Evolutionary conservation across 1,140 invertebrate species (phyloP).

Genomic region (Varroa destructor): DNA sequence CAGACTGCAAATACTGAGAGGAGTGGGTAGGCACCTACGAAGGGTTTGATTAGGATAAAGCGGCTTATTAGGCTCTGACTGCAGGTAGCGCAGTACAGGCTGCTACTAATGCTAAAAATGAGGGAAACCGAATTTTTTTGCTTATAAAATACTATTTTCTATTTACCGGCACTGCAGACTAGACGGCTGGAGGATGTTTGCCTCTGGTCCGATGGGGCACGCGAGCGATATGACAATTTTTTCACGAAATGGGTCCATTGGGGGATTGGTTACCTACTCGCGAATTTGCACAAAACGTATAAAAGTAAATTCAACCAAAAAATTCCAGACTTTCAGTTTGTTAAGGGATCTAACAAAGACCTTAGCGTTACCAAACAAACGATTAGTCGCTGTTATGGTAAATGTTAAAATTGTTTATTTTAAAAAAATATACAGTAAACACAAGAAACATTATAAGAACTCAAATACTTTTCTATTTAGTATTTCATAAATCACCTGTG

Average conservation of each 20-base stretch:
- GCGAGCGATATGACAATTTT: constrained; percentile 92
- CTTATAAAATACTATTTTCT: no score
- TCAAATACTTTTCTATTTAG: constrained; percentile 37
- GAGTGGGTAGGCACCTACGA: no score
- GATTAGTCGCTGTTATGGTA: no score
- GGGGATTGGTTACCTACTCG: constrained; percentile 87
- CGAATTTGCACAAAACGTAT: constrained; percentile 28
- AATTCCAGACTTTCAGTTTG: not conserved
- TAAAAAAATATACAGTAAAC: constrained; percentile 28
- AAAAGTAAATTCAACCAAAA: constrained; percentile 28
- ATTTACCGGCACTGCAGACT: constrained; percentile 62
- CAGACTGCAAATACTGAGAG: no score
- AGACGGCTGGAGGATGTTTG: constrained; percentile 81
- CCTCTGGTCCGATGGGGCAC: constrained; percentile 61
- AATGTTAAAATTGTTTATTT: no score
- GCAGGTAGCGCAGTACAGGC: no score
- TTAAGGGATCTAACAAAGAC: no score
- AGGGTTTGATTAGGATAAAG: no score
- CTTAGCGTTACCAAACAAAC: no score
- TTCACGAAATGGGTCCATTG: constrained; percentile 97
- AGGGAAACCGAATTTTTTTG: no score
- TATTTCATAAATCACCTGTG: constrained; percentile 48
- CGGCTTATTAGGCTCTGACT: no score
- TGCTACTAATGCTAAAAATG: no score
- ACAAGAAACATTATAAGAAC: constrained; percentile 5